Evolutionary conservation across 1,140 invertebrate species (phyloP).

Genomic region (Musca domestica): DNA sequence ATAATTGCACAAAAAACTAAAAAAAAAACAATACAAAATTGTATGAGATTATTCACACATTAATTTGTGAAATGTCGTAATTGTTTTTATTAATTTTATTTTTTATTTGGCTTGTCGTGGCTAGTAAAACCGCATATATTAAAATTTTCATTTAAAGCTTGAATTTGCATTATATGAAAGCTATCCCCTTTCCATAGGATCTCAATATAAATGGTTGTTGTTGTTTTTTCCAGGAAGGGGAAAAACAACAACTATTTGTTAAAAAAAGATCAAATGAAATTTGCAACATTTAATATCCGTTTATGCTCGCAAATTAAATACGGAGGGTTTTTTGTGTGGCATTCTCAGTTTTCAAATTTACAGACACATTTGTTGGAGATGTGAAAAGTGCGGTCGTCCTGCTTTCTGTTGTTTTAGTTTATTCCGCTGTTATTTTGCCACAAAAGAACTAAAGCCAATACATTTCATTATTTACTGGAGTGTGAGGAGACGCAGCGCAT

Average conservation of each 20-base stretch:
- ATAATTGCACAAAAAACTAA: too few relatives aligned
- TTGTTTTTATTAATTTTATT: conserved; percentile 1
- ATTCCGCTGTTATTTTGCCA: not conserved
- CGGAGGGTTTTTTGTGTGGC: not conserved
- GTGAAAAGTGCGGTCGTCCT: not conserved
- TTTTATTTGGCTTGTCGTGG: not conserved
- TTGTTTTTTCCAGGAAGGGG: not conserved
- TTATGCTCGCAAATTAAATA: conserved; percentile 1
- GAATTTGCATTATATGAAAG: conserved; percentile 12
- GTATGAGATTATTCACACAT: not conserved
- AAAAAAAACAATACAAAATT: too few relatives aligned
- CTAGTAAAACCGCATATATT: not conserved
- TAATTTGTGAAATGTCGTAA: not conserved
- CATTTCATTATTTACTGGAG: too few relatives aligned
- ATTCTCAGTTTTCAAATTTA: conserved; percentile 2
- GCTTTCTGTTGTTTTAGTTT: not conserved
- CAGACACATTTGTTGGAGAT: not conserved
- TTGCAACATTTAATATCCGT: conserved; percentile 1
- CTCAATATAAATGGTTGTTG: not conserved
- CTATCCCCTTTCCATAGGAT: not conserved
- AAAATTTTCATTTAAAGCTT: conserved; percentile 16
- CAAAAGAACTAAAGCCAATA: too few relatives aligned
- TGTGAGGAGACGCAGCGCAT: too few relatives aligned
- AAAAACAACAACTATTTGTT: not conserved
- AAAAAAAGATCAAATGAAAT: not conserved